Evolutionary conservation across 2,113 vertebrate species (phyloP).

Genomic region (Ictidomys tridecemlineatus): DNA sequence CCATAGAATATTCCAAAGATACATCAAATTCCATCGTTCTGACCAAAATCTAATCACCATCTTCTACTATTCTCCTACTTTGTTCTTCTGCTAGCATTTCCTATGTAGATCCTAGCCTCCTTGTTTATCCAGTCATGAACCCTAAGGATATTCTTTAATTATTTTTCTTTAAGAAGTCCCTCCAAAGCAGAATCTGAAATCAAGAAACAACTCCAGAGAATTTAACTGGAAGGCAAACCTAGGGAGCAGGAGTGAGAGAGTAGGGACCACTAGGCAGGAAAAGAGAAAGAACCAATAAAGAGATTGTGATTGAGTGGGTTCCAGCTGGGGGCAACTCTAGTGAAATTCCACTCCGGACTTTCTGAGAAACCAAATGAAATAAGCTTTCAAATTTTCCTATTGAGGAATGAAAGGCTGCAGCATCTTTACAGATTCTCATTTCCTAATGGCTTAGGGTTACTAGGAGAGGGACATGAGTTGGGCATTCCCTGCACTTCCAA

Average conservation of each 20-base stretch:
- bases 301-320: not conserved
- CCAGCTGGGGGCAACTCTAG: not conserved
- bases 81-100: not conserved
- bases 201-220: not conserved
- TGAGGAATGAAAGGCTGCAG: not conserved
- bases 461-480: not conserved
- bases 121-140: not conserved
- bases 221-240: not conserved
- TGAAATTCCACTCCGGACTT: not conserved
- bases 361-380: not conserved
- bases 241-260: not conserved
- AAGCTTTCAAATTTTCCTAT: not conserved
- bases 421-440: not conserved
- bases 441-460: not conserved
- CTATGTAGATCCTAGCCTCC: not conserved
- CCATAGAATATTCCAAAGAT: not conserved
- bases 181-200: not conserved
- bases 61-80: not conserved
- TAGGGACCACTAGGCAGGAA: not conserved
- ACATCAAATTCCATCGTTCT: not conserved
- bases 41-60: not conserved
- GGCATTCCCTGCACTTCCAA: not conserved
- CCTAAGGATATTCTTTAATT: not conserved
- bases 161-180: not conserved
- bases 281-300: not conserved